Evolutionary conservation across 2,113 vertebrate species (phyloP), one percentile per base, ranked within the genome.

Genomic region (Dendropsophus ebraccatus): DNA sequence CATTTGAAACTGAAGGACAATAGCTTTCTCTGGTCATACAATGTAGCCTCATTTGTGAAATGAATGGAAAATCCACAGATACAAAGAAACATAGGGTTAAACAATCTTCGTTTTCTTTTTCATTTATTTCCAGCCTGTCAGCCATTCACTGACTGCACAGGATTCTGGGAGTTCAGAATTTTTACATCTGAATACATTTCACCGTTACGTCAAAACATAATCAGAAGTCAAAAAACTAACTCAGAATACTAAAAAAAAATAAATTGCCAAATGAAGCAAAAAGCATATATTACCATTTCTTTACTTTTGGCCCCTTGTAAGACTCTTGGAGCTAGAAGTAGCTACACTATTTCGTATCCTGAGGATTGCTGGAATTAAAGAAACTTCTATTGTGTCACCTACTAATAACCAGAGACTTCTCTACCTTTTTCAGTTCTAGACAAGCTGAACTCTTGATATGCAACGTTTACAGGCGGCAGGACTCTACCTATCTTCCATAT

Each of bases 1-100:
- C 91, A 89, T 88, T 91, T 91, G 91, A 91, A 92, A 90, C 82
- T 90, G 81, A 76, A 93, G 91, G 93, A 93, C 90, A 92, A 87
- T 91, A 90, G 90, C 77, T 90, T 91, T 89, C 88, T 91, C 91
- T 90, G 89, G 93, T 90, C 90, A 23, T 92, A 91, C 90, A 91
- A 91, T 88, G 87, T 90, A 90, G 89, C 91, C 90, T 91, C 72
- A 87, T 90, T 92, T 58, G 88, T 92, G 86, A 94, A 91, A 92
- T 90, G 89, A 92, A 91, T 88, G 92, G 87, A 88, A 92, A 86
- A 91, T 92, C 90, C 89, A 91, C 83, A 91, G 79, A 92, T 92
- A 86, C 49, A 80, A 73, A 85, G 73, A 75, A 85, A 78, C 60
- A 85, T 65, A 84, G 69, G 32, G 41, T 65, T 81, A 54, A 86